Base-by-base conservation (phyloP, 2,797 vertebrate species). In the Gallirallus australis region DNA sequence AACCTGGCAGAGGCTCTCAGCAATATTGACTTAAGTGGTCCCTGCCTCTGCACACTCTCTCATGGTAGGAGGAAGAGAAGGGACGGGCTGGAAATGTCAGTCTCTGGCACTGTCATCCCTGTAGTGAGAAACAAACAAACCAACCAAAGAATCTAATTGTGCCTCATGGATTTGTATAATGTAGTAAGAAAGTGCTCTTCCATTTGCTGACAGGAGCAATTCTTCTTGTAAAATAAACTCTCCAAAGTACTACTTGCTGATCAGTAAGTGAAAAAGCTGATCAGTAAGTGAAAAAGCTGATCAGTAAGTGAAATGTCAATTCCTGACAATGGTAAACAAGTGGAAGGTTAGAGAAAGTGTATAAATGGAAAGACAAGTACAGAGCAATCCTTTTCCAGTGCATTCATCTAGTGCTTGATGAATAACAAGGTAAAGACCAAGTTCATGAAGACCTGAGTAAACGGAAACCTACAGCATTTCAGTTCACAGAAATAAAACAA, bases 141-240 rank as follows among this genome's bases (percentile, higher is more conserved):
- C 30, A 64, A 56, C 17, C 5, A 65, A 83, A 40, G 31, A 48
- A 33, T 87, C 33, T 68, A 42, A 12, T 50, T 81, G 6, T 60
- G 50, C 63, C 20, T 45, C 71, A 61, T 0, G 1, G 17, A 24
- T 69, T 71, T 86, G 69, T 75, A 15, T 59, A 69, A 64, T 7
- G 14, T 23, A 78, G 15, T 54, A 23, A 76, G 75, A 82, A 83
- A 30, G 4, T 53, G 14, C 8, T 87, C 17, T 82, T 87, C 37
- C 6, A 17, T 52, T 81, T 73, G n/a, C 65, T 68, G 80, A 75
- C 48, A 63, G 40, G n/a, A 45, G 42, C 42, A 52, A 11, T 71
- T 91, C 42, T 45, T 23, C 25, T 18, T 37, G 18, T 76, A 77
- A 91, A 96, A 87, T 50, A 53, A 78, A 61, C 31, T 72, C 37